phyloP scores from a whole-genome alignment of 2,797 vertebrate species.

The Cossypha heuglini region DNA sequence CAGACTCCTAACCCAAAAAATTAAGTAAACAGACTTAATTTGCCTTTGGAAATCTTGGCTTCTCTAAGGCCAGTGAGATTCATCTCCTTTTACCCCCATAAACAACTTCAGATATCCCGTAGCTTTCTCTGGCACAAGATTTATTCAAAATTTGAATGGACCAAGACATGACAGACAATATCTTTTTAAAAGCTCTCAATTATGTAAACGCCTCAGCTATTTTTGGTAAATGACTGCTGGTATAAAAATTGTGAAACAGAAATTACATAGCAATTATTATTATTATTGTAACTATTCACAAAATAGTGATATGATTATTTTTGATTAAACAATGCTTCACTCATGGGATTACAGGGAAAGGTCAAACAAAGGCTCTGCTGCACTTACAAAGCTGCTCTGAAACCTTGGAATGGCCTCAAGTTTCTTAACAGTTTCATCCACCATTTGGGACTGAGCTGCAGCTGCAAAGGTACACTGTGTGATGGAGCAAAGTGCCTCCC shows the following conservation, averaged over 20 bases:
- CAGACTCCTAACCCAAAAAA: neutral
- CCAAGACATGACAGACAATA: neutral
- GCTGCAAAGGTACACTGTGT: neutral
- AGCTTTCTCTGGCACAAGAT: neutral
- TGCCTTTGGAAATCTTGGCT: neutral
- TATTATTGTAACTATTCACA: neutral
- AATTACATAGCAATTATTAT: neutral
- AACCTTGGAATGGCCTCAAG: neutral
- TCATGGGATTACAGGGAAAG: neutral
- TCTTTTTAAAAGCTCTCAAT: neutral
- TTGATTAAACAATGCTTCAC: constrained; percentile 19
- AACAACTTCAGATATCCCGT: accelerated
- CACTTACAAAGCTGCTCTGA: neutral
- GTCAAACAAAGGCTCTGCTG: constrained; percentile 31
- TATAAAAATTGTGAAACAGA: constrained; percentile 1
- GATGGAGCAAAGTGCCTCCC: neutral
- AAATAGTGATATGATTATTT: neutral
- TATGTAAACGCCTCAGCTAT: neutral
- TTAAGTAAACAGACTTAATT: neutral
- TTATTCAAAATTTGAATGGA: neutral
- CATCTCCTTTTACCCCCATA: neutral
- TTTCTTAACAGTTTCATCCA: neutral
- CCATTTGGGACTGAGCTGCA: neutral
- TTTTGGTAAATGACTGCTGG: neutral
- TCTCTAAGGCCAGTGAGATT: neutral